Evolutionary conservation across 1,140 invertebrate genomes (phyloP).

Genomic region (Drosophila melanogaster): DNA sequence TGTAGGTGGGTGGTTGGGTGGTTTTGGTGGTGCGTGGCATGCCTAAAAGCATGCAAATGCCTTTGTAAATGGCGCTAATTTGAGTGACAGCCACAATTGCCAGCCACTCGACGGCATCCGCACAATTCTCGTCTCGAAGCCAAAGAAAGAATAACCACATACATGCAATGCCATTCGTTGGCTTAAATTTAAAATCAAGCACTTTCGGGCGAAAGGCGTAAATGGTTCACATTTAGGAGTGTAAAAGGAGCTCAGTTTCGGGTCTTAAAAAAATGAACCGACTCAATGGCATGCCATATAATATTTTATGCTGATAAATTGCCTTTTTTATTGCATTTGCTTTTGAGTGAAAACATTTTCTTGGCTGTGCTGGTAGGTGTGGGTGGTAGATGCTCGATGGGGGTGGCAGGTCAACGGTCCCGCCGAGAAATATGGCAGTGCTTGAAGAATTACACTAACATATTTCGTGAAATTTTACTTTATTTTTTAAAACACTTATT

Average conservation of each 20-base stretch:
- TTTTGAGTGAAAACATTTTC: slow-evolving; percentile 83
- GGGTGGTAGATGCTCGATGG: slow-evolving; percentile 4
- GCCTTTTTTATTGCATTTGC: slow-evolving; percentile 82
- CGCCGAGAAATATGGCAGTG: slow-evolving; percentile 61
- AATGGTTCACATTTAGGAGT: slow-evolving; percentile 56
- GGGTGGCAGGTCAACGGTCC: slow-evolving; percentile 67
- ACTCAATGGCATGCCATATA: slow-evolving; percentile 82
- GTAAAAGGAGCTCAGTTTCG: slow-evolving; percentile 16
- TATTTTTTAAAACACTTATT: no score
- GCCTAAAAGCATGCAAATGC: slow-evolving; percentile 64
- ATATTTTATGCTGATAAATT: slow-evolving; percentile 84
- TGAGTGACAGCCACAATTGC: slow-evolving; percentile 69
- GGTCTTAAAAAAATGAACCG: slow-evolving; percentile 33
- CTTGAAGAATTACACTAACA: slow-evolving; percentile 6
- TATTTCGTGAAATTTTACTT: no score
- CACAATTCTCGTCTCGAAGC: slow-evolving; percentile 15
- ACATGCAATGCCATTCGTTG: slow-evolving; percentile 51
- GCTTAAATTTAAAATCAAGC: slow-evolving; percentile 67
- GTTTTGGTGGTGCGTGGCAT: slow-evolving; percentile 29
- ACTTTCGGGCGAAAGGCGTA: slow-evolving; percentile 38
- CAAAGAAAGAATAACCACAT: slow-evolving; percentile 23
- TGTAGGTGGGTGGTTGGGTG: slow-evolving; percentile 2
- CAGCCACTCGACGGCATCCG: slow-evolving; percentile 30
- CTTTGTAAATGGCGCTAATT: slow-evolving; percentile 69
- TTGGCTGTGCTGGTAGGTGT: slow-evolving; percentile 33